These are phyloP conservation scores for Drosophila arawakana DNA, from an alignment of 1,140 invertebrate genomes.

Conservation along the genomic window DNA sequence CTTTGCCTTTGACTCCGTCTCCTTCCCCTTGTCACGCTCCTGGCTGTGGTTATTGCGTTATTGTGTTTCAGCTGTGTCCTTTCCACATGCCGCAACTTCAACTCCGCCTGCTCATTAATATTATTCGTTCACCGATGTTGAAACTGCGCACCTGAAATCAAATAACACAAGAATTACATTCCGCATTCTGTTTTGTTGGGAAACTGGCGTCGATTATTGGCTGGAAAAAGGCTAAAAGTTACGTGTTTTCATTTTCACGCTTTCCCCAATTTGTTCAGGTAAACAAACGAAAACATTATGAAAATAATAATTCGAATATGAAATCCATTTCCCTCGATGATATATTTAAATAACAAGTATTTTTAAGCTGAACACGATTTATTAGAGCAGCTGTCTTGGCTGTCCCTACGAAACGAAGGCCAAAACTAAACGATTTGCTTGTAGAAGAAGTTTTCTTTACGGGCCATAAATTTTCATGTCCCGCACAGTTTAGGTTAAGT, in stretches of 20 bases:
- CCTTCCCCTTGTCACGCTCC: conserved; percentile 1
- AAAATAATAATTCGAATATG: neutral
- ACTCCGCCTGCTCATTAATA: conserved; percentile 69
- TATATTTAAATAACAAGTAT: conserved; percentile 11
- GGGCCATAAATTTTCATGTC: conserved; percentile 25
- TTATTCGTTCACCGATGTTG: conserved; percentile 27
- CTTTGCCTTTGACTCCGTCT: neutral
- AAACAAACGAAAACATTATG: neutral
- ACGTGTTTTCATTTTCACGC: conserved; percentile 15
- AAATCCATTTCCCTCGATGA: neutral
- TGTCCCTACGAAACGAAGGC: neutral
- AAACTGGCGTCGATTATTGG: conserved; percentile 6
- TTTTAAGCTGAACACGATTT: conserved; percentile 15
- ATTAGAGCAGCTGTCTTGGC: conserved; percentile 10
- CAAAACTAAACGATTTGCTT: neutral
- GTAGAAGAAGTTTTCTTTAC: conserved; percentile 8
- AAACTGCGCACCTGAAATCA: conserved; percentile 52
- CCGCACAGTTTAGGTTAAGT: conserved; percentile 27
- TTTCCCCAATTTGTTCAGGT: conserved; percentile 42
- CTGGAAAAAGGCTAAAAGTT: conserved; percentile 18
- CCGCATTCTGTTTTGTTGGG: conserved; percentile 14
- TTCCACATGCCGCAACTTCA: conserved; percentile 41
- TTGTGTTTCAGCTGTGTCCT: conserved; percentile 53
- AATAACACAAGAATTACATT: conserved; percentile 37
- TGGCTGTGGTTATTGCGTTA: conserved; percentile 9